A percentile compares a stretch with the other conserved stretches of the same genome.
phyloP scores from a whole-genome alignment of 2,888 invertebrate species.

The Liopterus haemorrhoidalis region DNA sequence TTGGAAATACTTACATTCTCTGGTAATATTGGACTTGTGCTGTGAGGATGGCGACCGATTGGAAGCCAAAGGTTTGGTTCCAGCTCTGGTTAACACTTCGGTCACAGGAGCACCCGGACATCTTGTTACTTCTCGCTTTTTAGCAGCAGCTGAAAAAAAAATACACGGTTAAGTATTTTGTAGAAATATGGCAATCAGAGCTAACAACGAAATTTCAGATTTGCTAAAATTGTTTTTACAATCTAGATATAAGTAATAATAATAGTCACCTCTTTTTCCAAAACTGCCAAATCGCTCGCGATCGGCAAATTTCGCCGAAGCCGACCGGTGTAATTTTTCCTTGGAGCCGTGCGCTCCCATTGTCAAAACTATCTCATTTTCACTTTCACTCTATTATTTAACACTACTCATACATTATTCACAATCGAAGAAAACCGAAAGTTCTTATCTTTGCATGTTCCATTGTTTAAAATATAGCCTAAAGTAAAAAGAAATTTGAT shows the following conservation, averaged over 20 bases:
- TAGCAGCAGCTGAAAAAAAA: constrained; percentile 39
- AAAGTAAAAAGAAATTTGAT: no score
- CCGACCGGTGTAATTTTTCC: constrained; percentile 63
- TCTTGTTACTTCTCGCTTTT: constrained; percentile 37
- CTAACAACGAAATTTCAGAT: neutral
- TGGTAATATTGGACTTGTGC: no score
- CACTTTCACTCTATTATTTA: constrained; percentile 7
- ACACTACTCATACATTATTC: neutral
- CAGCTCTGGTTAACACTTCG: constrained; percentile 17
- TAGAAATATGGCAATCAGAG: constrained; percentile 22
- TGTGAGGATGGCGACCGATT: no score
- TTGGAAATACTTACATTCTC: no score
- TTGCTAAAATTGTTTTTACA: neutral
- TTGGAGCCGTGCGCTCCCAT: constrained; percentile 76
- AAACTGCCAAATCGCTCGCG: constrained; percentile 65
- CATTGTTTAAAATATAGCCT: no score
- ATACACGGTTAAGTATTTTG: constrained; percentile 10
- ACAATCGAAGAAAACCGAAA: constrained; percentile 1
- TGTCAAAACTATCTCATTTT: constrained; percentile 35
- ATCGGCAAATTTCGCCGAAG: constrained; percentile 58
- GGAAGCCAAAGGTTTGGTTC: constrained; percentile 16
- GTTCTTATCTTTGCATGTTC: no score
- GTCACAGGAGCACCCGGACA: constrained; percentile 16
- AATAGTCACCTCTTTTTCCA: constrained; percentile 55
- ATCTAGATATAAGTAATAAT: neutral